phyloP scores from a whole-genome alignment of 2,888 invertebrate genomes.

The Pachymerium ferrugineum region DNA sequence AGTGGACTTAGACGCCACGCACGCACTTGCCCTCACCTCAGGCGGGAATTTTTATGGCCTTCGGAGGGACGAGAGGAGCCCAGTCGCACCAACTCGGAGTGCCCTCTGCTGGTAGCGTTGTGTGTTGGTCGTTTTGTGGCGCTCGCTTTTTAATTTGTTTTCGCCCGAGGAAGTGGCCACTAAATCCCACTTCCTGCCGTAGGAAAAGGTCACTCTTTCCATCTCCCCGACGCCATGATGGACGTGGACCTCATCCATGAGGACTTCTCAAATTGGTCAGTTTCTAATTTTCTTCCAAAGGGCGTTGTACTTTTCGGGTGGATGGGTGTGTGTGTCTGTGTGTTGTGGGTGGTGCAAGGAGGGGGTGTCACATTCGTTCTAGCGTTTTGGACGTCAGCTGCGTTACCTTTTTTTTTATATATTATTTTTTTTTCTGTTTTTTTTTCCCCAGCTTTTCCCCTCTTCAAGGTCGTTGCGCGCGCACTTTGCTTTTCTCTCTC shows the following conservation, averaged over 20 bases:
- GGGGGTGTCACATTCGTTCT: constrained; percentile 11
- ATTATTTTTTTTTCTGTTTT: too few species aligned
- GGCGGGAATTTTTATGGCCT: constrained; percentile 27
- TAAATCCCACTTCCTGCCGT: constrained; percentile 22
- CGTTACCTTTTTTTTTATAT: constrained; percentile 22
- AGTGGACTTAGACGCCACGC: constrained; percentile 24
- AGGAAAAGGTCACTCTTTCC: constrained; percentile 27
- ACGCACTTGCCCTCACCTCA: constrained; percentile 25
- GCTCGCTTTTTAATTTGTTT: constrained; percentile 23
- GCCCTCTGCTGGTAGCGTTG: constrained; percentile 1
- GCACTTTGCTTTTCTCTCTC: background rate
- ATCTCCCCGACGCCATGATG: constrained; percentile 1
- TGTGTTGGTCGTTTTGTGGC: background rate
- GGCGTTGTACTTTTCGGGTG: constrained; percentile 8
- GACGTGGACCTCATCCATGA: constrained; percentile 20
- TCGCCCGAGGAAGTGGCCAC: constrained; percentile 27
- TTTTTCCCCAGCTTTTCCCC: background rate
- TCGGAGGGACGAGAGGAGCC: constrained; percentile 23
- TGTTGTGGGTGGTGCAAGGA: background rate
- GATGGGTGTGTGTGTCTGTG: constrained; percentile 8
- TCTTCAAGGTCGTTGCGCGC: constrained; percentile 27
- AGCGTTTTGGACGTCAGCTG: constrained; percentile 7
- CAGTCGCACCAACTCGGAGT: constrained; percentile 3
- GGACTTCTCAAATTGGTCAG: constrained; percentile 24
- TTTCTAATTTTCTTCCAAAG: background rate